Conservation (phyloP, 2,888 invertebrate genomes). For the Agonum fuliginosum region DNA sequence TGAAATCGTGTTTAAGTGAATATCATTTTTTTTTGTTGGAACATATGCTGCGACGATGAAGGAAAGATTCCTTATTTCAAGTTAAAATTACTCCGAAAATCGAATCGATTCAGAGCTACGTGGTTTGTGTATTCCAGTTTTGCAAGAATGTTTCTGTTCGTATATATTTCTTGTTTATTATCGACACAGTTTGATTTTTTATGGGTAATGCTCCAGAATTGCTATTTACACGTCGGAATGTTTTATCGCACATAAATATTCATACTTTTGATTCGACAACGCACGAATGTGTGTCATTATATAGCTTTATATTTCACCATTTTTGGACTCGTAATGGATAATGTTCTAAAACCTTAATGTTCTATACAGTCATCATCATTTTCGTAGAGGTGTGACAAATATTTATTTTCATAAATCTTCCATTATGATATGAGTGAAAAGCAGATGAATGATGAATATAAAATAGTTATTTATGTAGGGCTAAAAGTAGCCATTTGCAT, state of each 20-base stretch:
- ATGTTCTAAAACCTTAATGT: not conserved
- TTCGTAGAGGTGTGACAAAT: not conserved
- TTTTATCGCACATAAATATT: constrained; percentile 21
- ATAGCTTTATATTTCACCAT: not conserved
- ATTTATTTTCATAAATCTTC: no score
- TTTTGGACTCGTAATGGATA: not conserved
- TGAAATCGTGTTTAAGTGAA: not conserved
- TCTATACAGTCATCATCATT: not conserved
- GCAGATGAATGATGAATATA: no score
- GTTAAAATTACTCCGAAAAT: not conserved
- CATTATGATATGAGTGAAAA: no score
- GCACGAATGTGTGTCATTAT: constrained; percentile 16
- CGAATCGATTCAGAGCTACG: not conserved
- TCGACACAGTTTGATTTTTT: constrained; percentile 32
- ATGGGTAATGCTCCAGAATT: not conserved
- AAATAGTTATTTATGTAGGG: no score
- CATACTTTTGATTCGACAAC: constrained; percentile 20
- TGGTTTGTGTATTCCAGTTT: not conserved
- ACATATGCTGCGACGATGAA: not conserved
- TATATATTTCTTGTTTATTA: constrained; percentile 41
- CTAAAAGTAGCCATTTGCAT: no score
- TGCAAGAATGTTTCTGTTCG: constrained; percentile 1
- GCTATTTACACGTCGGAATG: constrained; percentile 20
- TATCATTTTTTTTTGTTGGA: not conserved
- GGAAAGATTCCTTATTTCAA: constrained; percentile 2